A percentile compares a stretch with the other conserved stretches of the same genome.
These are phyloP conservation scores for Aphaenogaster floridana DNA, from an alignment of 1,140 invertebrate species.

Conservation along the genomic window DNA sequence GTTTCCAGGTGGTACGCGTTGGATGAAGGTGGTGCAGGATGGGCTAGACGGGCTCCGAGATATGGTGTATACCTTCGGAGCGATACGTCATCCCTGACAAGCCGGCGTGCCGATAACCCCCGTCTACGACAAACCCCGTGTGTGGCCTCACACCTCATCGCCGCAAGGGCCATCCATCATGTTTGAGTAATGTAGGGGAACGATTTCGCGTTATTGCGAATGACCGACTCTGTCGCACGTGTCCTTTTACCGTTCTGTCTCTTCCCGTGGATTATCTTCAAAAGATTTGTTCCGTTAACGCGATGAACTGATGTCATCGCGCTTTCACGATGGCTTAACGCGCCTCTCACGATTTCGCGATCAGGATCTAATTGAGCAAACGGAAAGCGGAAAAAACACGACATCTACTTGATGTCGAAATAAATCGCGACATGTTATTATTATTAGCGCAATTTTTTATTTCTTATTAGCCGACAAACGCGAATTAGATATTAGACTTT, in stretches of 20 bases:
- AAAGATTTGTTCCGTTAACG: constrained; percentile 62
- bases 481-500: background rate
- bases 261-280: constrained; percentile 48
- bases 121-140: constrained; percentile 72
- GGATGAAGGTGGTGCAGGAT: constrained; percentile 64
- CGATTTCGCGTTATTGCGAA: constrained; percentile 81
- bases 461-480: background rate
- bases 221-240: constrained; percentile 69
- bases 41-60: constrained; percentile 63
- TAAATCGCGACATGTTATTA: background rate
- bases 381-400: background rate
- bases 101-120: constrained; percentile 74
- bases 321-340: background rate
- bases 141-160: constrained; percentile 77
- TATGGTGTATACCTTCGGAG: constrained; percentile 68
- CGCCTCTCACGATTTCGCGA: background rate
- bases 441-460: background rate
- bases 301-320: constrained; percentile 37
- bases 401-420: background rate
- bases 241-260: constrained; percentile 52
- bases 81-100: constrained; percentile 80
- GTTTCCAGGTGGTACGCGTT: constrained; percentile 68
- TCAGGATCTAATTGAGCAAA: background rate
- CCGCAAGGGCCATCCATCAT: constrained; percentile 81
- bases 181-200: constrained; percentile 83